Conservation (phyloP, 2,797 vertebrate species). For the Xenentodon cancila region DNA sequence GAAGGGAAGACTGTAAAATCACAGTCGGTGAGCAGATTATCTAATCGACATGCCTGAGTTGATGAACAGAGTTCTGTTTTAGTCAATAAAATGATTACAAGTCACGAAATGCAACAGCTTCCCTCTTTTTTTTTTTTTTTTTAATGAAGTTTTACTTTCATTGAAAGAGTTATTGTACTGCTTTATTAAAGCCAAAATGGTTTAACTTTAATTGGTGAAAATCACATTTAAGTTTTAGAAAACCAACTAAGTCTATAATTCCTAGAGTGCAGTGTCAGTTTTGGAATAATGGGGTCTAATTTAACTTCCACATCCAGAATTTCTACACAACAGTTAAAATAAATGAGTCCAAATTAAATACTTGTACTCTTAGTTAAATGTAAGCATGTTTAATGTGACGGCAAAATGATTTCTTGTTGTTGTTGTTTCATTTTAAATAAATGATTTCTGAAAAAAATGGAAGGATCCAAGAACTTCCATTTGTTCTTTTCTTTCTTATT, state of each 20-base stretch:
- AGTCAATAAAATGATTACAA: conserved; percentile 67
- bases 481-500: conserved; percentile 24
- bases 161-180: not conserved
- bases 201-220: conserved; percentile 24
- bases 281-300: conserved; percentile 10
- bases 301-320: conserved; percentile 30
- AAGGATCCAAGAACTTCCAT: conserved; percentile 13
- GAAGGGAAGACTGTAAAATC: conserved; percentile 66
- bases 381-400: no score
- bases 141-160: not conserved
- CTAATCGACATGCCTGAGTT: conserved; percentile 58
- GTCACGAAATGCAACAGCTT: conserved; percentile 56
- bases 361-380: conserved; percentile 4
- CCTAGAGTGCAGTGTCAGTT: conserved; percentile 9
- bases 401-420: conserved; percentile 28
- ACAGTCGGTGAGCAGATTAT: conserved; percentile 62
- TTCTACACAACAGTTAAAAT: conserved; percentile 19
- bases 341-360: conserved; percentile 12
- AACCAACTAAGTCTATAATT: not conserved
- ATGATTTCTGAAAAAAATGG: conserved; percentile 12
- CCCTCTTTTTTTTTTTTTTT: not conserved
- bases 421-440: not conserved
- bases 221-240: conserved; percentile 3
- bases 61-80: conserved; percentile 62
- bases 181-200: conserved; percentile 22